Evolutionary conservation across 2,888 invertebrate genomes (phyloP).

Genomic region (Cheilosia vernalis): DNA sequence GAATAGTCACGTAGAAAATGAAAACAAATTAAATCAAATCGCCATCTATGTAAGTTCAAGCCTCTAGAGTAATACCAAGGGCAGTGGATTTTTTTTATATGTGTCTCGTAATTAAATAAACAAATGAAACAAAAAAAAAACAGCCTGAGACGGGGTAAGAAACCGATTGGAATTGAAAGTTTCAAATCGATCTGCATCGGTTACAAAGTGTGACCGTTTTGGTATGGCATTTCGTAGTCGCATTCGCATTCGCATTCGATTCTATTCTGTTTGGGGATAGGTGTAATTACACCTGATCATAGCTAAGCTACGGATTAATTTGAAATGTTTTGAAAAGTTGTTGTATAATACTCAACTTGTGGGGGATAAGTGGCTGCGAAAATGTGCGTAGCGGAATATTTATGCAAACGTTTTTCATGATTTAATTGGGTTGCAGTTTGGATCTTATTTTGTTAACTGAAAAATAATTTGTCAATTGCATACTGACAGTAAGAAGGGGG

Average conservation of each 20-base stretch:
- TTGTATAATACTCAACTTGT: background rate
- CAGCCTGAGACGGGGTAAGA: background rate
- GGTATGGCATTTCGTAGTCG: conserved; percentile 33
- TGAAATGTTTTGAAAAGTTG: conserved; percentile 35
- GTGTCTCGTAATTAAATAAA: conserved; percentile 58
- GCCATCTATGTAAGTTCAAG: conserved; percentile 71
- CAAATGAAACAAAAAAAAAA: conserved; percentile 10
- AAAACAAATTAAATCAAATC: conserved; percentile 27
- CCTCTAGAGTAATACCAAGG: conserved; percentile 68
- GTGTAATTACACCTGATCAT: conserved; percentile 47
- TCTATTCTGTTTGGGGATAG: conserved; percentile 44
- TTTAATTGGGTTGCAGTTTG: background rate
- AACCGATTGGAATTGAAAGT: conserved; percentile 53
- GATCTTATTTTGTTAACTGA: too few relatives aligned
- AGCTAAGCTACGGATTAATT: conserved; percentile 43
- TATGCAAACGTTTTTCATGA: background rate
- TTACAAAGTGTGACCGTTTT: conserved; percentile 48
- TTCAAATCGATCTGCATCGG: conserved; percentile 43
- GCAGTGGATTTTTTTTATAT: conserved; percentile 44
- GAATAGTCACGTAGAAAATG: conserved; percentile 3
- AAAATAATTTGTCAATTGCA: too few relatives aligned
- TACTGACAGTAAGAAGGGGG: too few relatives aligned
- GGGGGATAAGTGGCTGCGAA: conserved; percentile 3
- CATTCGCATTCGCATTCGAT: conserved; percentile 5
- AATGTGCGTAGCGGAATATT: conserved; percentile 11